Conservation (phyloP, 2,797 vertebrate genomes). For the Yasuhikotakia modesta region DNA sequence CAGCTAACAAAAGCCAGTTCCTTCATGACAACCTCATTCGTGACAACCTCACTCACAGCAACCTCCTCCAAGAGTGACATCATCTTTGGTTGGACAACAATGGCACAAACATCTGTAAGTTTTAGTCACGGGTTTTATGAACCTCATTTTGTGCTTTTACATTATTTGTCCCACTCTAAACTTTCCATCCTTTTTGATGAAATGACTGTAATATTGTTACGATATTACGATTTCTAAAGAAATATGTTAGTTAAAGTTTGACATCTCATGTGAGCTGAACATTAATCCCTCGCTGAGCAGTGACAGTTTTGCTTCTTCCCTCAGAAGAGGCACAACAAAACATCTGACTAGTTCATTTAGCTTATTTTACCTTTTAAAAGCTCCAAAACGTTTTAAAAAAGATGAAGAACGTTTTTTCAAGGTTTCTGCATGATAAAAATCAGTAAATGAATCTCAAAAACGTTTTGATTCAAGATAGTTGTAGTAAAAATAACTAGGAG, state of each 20-base stretch:
- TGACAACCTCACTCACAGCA: too few relatives aligned
- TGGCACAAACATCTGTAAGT: slow-evolving; percentile 11
- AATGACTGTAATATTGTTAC: not conserved
- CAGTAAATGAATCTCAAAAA: too few relatives aligned
- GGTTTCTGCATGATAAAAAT: too few relatives aligned
- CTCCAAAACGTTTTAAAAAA: not conserved
- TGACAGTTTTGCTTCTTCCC: too few relatives aligned
- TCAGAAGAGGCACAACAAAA: too few relatives aligned
- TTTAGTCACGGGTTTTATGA: not conserved
- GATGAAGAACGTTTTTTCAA: too few relatives aligned
- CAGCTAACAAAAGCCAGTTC: not conserved
- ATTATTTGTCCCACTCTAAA: not conserved
- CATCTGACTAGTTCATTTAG: too few relatives aligned
- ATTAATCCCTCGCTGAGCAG: too few relatives aligned
- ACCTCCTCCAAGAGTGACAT: slow-evolving; percentile 7
- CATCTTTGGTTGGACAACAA: slow-evolving; percentile 2
- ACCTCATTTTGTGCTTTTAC: not conserved
- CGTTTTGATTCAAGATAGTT: not conserved
- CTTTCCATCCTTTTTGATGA: not conserved
- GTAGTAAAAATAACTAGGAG: not conserved
- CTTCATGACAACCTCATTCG: not conserved
- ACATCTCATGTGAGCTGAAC: too few relatives aligned
- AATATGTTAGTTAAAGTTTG: too few relatives aligned
- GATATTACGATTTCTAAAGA: not conserved
- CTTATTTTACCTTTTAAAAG: not conserved